Base-by-base conservation (phyloP, 2,113 vertebrate genomes). In the Silurus glanis region DNA sequence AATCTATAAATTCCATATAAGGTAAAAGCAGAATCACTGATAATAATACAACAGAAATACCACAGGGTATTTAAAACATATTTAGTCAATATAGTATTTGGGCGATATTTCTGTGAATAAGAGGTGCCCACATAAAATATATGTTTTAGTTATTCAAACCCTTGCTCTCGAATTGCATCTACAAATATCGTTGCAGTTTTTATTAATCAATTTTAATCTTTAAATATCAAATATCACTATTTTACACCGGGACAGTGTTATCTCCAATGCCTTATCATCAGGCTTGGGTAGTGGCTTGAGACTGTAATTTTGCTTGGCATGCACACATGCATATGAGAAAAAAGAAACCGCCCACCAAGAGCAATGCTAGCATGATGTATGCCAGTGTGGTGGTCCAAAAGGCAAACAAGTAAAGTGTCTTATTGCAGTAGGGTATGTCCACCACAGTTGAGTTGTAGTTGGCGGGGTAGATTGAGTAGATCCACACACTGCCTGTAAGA, bases 381-480 rank as follows among this genome's bases (percentile, higher is more conserved):
- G 56, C 49, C 72, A 94, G 0, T 0, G 88, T 94, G 71, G 89
- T 94, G 89, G 76, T 93, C 92, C 95, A 95, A 92, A 95, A 95
- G 9, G 95, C 94, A 28, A 90, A 95, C 82, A 92, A 79, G 90
- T 95, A 95, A 9, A 96, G 67, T 0, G 89, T 93, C 88, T 85
- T 93, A 71, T 94, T 16, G n/a, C 95, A 96, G 91, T 88, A 93
- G 0, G 51, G 21, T 21, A 5, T 0, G 79, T 59, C 25, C 4
- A 1, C 2, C 1, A 9, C 0, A 88, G 91, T 0, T 61, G 6
- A 90, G 81, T 86, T 80, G 92, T 92, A 95, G 85, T 92, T 92
- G 2, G 95, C 93, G 64, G 93, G 0, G 23, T 96, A 96, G 74
- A 95, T 93, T 1, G 93, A 92, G 90, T 95, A 96, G 89, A 95